Percentiles rank a stretch among this genome's conserved stretches.
Conservation (phyloP, 1,140 invertebrate genomes). For the Zaprionus vittiger region DNA sequence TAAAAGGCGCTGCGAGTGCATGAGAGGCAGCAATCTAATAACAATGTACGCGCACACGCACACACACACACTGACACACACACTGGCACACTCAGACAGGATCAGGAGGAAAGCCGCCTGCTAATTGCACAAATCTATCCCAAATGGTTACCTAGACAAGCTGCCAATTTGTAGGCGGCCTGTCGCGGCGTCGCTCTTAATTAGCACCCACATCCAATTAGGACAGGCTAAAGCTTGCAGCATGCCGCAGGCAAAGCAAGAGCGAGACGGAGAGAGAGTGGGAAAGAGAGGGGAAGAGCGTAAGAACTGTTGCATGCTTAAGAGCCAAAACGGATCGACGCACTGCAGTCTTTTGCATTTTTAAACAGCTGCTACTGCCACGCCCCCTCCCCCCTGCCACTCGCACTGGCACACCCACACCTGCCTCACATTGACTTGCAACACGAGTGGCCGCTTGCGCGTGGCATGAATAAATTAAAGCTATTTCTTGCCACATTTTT, state of each 20-base stretch:
- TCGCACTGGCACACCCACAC: background rate
- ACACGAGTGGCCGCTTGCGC: conserved; percentile 58
- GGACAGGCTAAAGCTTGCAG: conserved; percentile 25
- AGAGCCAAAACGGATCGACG: conserved; percentile 31
- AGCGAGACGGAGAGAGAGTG: background rate
- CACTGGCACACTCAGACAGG: conserved; percentile 1
- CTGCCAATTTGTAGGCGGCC: conserved; percentile 66
- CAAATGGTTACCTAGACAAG: conserved; percentile 66
- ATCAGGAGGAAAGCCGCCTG: conserved; percentile 27
- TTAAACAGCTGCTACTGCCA: conserved; percentile 55
- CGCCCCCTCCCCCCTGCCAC: background rate
- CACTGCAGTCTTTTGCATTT: conserved; percentile 72
- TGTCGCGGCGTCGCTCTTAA: conserved; percentile 45
- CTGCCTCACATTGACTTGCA: conserved; percentile 16
- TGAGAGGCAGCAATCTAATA: conserved; percentile 17
- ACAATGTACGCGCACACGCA: conserved; percentile 8
- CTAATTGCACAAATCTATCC: conserved; percentile 77
- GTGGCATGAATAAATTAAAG: conserved; percentile 77
- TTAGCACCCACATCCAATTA: conserved; percentile 66
- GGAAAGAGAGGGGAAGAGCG: background rate
- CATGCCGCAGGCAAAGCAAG: background rate
- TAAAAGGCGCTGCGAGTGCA: conserved; percentile 22
- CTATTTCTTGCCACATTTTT: conserved; percentile 71
- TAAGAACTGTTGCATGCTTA: conserved; percentile 29
- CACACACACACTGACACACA: background rate